A percentile compares a stretch with the other conserved stretches of the same genome.
These are phyloP conservation scores for Aphrophora alni DNA, from an alignment of 2,888 invertebrate genomes.

Conservation along the genomic window DNA sequence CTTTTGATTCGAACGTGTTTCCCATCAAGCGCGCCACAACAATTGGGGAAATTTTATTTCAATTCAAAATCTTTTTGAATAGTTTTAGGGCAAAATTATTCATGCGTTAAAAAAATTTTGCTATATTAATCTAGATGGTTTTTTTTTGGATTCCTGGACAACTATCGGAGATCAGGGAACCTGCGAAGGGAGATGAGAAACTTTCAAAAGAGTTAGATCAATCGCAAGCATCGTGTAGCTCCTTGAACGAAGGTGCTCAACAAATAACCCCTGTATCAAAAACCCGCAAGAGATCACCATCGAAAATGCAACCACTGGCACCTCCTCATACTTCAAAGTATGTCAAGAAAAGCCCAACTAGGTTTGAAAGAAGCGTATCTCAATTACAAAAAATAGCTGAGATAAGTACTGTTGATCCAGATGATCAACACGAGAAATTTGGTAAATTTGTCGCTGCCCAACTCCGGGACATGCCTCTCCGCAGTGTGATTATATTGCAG, in stretches of 20 bases:
- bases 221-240: no score
- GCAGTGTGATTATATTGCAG: background rate
- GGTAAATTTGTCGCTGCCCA: background rate
- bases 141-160: no score
- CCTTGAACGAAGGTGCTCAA: no score
- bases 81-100: no score
- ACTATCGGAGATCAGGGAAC: no score
- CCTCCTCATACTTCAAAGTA: no score
- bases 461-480: background rate
- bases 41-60: background rate
- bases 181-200: no score
- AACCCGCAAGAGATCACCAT: background rate
- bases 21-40: constrained; percentile 7
- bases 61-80: background rate
- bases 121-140: no score
- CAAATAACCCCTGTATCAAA: no score
- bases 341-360: background rate
- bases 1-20: constrained; percentile 16
- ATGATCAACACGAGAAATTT: constrained; percentile 18
- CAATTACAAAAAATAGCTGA: background rate
- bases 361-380: background rate
- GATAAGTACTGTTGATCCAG: background rate
- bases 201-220: no score
- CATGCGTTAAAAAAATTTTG: no score
- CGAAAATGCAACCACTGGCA: no score